Evolutionary conservation across 2,888 invertebrate genomes (phyloP), one percentile per base, ranked within the genome.

Genomic region (Fragum whitleyi): DNA sequence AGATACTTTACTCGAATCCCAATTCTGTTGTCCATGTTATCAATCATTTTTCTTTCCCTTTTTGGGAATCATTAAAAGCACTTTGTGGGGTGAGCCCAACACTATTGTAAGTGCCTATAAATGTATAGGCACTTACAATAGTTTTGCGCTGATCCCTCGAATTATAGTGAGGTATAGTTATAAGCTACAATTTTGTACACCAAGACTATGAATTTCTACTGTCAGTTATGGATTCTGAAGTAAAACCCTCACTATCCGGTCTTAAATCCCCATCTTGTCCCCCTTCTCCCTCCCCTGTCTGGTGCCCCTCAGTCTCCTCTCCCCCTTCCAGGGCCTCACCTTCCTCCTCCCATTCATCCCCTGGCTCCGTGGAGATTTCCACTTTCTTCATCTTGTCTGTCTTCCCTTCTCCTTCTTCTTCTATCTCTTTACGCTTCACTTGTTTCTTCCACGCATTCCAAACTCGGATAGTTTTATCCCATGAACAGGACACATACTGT

Each of bases 381-480:
- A 85, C 83, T 57, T 79, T 75, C 67, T 75, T 81, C 79, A 85
- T 70, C 68, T 90, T 85, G 78, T 88, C 81, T 70, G 88, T 73
- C 67, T 84, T 79, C 26, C 73, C 57, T 19, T 83, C 83, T 3
- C 59, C 81, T 2, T 23, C 75, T 23, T 83, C 88, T 36, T 74
- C 80, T 11, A 72, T 55, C 29, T 83, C 83, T 75, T 77, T 77
- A 42, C 74, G 80, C 68, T 76, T 78, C 39, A 78, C 75, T 28
- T 90, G 90, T 70, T 88, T 86, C 69, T 91, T 92, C 92, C 93
- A 94, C 14, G 93, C 91, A 86, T 94, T 93, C 94, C 94, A 94
- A 11, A 93, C 91, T 19, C 93, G 87, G 57, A 94, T 91, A 32
- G 93, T 92, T 72, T 91, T 89, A 86, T 94, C 94, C 92, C 93